Conservation (phyloP, 2,888 invertebrate genomes). For the Lydus trimaculatus region DNA sequence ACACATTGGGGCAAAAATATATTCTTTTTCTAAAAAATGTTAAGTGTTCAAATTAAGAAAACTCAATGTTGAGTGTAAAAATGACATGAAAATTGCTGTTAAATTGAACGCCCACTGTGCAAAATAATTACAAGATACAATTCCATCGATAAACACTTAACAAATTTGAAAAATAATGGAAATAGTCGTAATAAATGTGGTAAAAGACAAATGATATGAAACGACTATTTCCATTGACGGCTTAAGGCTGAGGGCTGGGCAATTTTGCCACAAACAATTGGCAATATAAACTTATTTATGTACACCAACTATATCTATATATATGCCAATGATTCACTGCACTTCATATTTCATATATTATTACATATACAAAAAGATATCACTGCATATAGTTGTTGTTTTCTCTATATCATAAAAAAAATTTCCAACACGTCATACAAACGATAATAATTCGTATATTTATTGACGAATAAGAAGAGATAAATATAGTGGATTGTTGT, state of each 20-base stretch:
- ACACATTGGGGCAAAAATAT: not conserved
- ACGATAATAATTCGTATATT: conserved; percentile 15
- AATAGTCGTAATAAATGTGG: conserved; percentile 40
- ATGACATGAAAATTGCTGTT: conserved; percentile 14
- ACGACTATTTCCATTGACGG: conserved; percentile 34
- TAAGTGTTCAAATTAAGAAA: not conserved
- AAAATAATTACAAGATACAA: conserved; percentile 45
- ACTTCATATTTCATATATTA: conserved; percentile 49
- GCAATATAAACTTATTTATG: conserved; percentile 37
- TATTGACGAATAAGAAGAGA: not conserved
- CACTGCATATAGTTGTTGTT: conserved; percentile 29
- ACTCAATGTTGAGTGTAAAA: conserved; percentile 1
- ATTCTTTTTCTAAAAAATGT: not conserved
- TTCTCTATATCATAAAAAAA: not conserved
- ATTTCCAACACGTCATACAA: not conserved
- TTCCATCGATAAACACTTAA: conserved; percentile 40
- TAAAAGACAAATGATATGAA: conserved; percentile 39
- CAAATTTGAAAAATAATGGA: conserved; percentile 39
- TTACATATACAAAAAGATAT: conserved; percentile 41
- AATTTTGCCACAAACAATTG: conserved; percentile 35
- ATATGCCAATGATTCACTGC: conserved; percentile 45
- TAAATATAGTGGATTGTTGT: not conserved
- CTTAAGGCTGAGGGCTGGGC: conserved; percentile 34
- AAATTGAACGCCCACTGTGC: conserved; percentile 16
- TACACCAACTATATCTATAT: conserved; percentile 24